A percentile compares a stretch with the other conserved stretches of the same genome.
Evolutionary conservation across 2,113 vertebrate genomes (phyloP).

Genomic region (Oceanodroma tethys): DNA sequence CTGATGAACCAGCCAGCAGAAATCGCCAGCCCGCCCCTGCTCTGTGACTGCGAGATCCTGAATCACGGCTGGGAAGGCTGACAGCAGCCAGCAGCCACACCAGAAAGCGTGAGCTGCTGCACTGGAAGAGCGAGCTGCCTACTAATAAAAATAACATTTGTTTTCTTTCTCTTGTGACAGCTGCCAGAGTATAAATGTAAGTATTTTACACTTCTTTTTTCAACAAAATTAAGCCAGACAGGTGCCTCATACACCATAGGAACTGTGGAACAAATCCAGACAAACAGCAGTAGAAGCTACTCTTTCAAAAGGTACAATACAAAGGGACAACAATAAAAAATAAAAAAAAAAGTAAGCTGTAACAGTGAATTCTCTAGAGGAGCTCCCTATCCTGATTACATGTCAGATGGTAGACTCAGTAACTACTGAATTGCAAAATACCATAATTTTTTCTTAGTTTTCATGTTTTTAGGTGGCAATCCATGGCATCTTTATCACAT

Average conservation of each 20-base stretch:
- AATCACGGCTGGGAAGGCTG: not conserved
- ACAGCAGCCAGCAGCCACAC: not conserved
- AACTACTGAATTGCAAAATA: not conserved
- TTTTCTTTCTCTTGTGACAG: not conserved
- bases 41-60: not conserved
- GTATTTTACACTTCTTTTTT: not conserved
- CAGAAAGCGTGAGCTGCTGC: not conserved
- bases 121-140: not conserved
- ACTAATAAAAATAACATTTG: slow-evolving; percentile 16
- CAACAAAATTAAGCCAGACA: not conserved
- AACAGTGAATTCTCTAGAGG: not conserved
- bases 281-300: not conserved
- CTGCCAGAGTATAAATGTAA: not conserved
- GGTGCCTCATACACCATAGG: not conserved
- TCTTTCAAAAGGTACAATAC: not conserved
- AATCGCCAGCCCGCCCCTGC: not conserved
- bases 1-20: not conserved
- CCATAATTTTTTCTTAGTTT: not conserved
- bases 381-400: not conserved
- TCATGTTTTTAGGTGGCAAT: not conserved
- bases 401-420: not conserved
- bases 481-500: not conserved
- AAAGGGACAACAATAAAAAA: not conserved
- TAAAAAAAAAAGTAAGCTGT: not conserved
- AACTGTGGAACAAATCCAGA: not conserved